Percentiles rank a stretch among this genome's conserved stretches.
phyloP scores from a whole-genome alignment of 2,888 invertebrate species.

The Hyposoter didymator region DNA sequence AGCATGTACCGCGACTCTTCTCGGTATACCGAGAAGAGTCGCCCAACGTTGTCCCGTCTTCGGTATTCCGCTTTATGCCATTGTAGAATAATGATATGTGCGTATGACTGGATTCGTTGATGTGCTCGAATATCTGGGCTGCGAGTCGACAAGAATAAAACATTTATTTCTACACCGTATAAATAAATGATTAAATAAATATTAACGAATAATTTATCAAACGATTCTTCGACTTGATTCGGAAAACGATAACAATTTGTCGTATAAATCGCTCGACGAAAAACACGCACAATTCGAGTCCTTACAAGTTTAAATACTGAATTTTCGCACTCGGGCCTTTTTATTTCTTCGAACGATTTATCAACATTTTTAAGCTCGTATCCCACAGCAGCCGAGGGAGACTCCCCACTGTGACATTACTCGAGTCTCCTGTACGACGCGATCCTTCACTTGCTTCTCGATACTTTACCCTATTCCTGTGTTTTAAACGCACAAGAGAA shows the following conservation, averaged over 20 bases:
- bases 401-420: slow-evolving; percentile 63
- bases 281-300: background rate
- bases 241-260: background rate
- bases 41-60: slow-evolving; percentile 1
- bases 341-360: background rate
- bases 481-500: slow-evolving; percentile 57
- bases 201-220: background rate
- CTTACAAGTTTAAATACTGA: background rate
- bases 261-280: background rate
- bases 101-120: slow-evolving; percentile 64
- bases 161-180: background rate
- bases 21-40: slow-evolving; percentile 43
- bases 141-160: background rate
- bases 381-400: slow-evolving; percentile 44
- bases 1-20: slow-evolving; percentile 41
- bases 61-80: slow-evolving; percentile 46
- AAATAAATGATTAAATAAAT: background rate
- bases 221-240: background rate
- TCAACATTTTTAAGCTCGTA: slow-evolving; percentile 43
- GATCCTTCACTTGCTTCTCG: slow-evolving; percentile 35
- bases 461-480: slow-evolving; percentile 51
- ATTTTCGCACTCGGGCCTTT: background rate
- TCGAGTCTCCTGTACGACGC: slow-evolving; percentile 56
- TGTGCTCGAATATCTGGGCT: slow-evolving; percentile 37
- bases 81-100: slow-evolving; percentile 63